Percentiles rank a stretch among this genome's conserved stretches.
phyloP scores from a whole-genome alignment of 53 echinoderm and acorn worm genomes.

The Stichopus horrens region DNA sequence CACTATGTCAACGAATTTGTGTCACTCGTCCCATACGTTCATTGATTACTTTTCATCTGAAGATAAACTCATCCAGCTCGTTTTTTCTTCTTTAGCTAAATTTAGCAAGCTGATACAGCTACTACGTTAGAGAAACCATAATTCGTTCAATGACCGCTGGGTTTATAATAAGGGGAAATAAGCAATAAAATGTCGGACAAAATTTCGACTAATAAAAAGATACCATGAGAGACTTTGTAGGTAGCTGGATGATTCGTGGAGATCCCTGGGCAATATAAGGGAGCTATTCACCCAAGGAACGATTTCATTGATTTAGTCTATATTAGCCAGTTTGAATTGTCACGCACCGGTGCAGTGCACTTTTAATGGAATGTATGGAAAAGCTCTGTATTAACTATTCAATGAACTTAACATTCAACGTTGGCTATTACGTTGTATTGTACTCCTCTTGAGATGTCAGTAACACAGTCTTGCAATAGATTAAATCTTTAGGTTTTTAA shows the following conservation, averaged over 20 bases:
- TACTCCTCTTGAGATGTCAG: too few relatives aligned
- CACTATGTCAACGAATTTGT: too few relatives aligned
- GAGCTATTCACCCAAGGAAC: background rate
- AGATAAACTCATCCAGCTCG: background rate
- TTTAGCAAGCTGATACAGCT: background rate
- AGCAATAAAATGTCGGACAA: conserved; percentile 31
- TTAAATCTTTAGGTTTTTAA: too few relatives aligned
- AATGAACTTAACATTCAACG: too few relatives aligned
- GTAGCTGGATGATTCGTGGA: background rate
- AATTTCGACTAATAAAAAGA: conserved; percentile 19
- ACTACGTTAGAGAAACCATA: background rate
- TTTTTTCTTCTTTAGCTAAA: background rate
- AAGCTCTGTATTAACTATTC: too few relatives aligned
- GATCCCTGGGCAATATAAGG: background rate
- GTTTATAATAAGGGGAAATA: background rate
- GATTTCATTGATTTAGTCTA: background rate
- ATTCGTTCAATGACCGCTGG: conserved; percentile 35
- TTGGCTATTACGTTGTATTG: too few relatives aligned
- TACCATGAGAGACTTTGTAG: background rate
- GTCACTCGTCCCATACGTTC: background rate
- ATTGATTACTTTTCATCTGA: background rate
- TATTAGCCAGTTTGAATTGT: conserved; percentile 12
- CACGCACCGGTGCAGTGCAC: conserved; percentile 38
- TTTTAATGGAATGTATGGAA: background rate
- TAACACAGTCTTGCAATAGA: too few relatives aligned